Conservation (phyloP, 2,797 vertebrate genomes). For the Semotilus atromaculatus region DNA sequence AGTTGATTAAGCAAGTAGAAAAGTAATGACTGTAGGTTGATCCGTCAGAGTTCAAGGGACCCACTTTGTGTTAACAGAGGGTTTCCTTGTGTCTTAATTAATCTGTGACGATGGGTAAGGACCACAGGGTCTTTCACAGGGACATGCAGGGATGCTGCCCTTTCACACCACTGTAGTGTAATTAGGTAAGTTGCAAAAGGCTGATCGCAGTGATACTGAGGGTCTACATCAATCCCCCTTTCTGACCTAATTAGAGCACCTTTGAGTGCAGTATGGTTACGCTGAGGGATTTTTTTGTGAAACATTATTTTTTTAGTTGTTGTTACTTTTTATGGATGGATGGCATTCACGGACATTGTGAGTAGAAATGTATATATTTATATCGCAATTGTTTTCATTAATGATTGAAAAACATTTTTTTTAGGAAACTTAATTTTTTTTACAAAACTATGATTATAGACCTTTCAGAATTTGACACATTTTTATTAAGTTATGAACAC, state of each 20-base stretch:
- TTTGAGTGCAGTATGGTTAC: neutral
- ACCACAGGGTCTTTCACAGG: constrained; percentile 4
- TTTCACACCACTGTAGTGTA: constrained; percentile 42
- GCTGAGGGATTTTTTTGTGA: neutral
- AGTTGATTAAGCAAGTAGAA: constrained; percentile 48
- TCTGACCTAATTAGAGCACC: neutral
- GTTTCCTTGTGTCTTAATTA: constrained; percentile 42
- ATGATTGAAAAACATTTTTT: no score
- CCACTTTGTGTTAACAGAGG: constrained; percentile 33
- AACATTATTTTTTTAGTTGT: neutral
- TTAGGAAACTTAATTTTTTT: neutral
- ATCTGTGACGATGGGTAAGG: constrained; percentile 16
- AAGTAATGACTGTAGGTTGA: constrained; percentile 49
- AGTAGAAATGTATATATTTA: neutral
- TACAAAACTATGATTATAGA: neutral
- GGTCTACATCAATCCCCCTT: neutral
- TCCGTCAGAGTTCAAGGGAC: constrained; percentile 26
- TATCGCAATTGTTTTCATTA: neutral
- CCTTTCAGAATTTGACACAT: neutral
- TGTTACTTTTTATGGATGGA: neutral
- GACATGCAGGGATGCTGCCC: constrained; percentile 34
- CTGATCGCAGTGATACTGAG: neutral
- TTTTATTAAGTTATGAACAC: neutral
- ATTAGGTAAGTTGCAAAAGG: constrained; percentile 45
- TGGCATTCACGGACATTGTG: neutral